Evolutionary conservation across 2,888 invertebrate genomes (phyloP), one percentile per base, ranked within the genome.

Genomic region (Druceiella hillmani): DNA sequence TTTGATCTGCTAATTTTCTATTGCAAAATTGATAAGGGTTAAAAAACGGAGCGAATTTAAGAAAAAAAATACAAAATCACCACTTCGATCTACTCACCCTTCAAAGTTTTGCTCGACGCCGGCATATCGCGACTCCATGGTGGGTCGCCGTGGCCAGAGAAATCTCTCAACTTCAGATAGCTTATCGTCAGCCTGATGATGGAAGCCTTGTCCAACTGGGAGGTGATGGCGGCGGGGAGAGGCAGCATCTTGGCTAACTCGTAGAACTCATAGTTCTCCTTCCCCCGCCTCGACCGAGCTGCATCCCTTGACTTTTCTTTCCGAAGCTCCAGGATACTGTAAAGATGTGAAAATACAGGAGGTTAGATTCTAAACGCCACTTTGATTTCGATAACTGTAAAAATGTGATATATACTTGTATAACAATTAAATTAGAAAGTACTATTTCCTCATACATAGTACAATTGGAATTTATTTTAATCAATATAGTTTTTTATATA

Each of bases 191-290:
- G 83, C 66, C 93, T 82, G 74, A 94, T 93, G 66, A 94, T 93
- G 61, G 93, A 92, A 46, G 93, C 93, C 71, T 93, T 93, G 69
- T 93, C 92, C 73, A 94, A 76, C 72, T 91, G 91, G 58, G 89
- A 88, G 59, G 92, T 92, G 60, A 92, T 92, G 57, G 91, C 91
- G 17, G 90, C 87, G 12, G 86, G 91, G 49, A 87, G 77, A 16
- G 89, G 94, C 64, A 87, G 76, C 93, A 87, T 92, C 77, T 88
- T 92, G 46, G 94, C 93, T 61, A 95, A 75, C 73, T 93, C 92
- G 67, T 93, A 92, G 72, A 94, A 95, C 74, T 95, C 94, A 62
- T 85, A 91, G 72, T 95, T 95, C 64, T 95, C 95, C 58, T 93
- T 92, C 43, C 93, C 92, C 24, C 94, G 78, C 35, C 94, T 74